Evolutionary conservation across 2,113 vertebrate genomes (phyloP).

Genomic region (Sinocyclocheilus rhinocerous): DNA sequence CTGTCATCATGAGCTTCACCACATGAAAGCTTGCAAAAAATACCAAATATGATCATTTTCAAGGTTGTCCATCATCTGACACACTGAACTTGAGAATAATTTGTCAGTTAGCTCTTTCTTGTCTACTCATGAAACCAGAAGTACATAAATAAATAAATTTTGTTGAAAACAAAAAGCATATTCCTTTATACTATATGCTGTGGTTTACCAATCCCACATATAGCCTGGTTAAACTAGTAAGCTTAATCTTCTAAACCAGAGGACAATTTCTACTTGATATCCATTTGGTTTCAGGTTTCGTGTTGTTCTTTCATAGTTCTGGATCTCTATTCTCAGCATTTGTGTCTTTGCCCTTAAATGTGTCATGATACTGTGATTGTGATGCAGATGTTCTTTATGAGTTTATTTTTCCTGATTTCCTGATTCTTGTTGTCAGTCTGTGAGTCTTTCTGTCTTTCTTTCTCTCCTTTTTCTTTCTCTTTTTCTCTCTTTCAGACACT

Average conservation of each 20-base stretch:
- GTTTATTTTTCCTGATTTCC: constrained; percentile 56
- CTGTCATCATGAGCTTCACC: neutral
- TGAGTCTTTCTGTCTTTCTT: constrained; percentile 65
- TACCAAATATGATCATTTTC: neutral
- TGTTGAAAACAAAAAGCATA: constrained; percentile 6
- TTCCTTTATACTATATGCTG: neutral
- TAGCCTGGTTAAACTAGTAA: neutral
- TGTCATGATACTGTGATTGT: constrained; percentile 32
- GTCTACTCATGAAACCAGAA: constrained; percentile 5
- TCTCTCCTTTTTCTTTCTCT: constrained; percentile 49
- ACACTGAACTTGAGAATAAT: neutral
- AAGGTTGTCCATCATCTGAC: neutral
- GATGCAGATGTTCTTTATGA: constrained; percentile 7
- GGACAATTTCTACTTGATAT: neutral
- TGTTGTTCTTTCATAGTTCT: constrained; percentile 10
- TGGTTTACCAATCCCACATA: neutral
- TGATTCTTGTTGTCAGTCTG: constrained; percentile 51
- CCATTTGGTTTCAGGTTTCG: neutral
- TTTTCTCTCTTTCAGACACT: constrained; percentile 88
- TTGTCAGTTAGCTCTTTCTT: neutral
- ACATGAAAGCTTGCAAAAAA: neutral
- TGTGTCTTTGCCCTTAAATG: constrained; percentile 20
- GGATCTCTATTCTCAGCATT: neutral
- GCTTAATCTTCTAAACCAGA: neutral
- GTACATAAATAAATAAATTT: neutral